Conservation (phyloP, 2,797 vertebrate species). For the Calcarius lapponicus region DNA sequence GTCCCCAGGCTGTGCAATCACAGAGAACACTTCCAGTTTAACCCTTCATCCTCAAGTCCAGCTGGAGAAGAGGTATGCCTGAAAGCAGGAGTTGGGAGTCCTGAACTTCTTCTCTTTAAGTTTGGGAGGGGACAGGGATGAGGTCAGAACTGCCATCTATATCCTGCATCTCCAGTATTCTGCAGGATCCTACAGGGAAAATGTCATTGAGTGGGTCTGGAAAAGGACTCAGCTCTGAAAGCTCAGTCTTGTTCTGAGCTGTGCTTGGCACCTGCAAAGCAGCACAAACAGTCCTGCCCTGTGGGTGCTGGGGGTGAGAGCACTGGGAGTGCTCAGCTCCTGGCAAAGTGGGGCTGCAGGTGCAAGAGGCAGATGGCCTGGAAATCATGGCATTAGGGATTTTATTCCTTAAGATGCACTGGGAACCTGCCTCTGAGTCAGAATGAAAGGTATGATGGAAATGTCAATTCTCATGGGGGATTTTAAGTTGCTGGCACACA, state of each 20-base stretch:
- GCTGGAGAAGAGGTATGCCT: neutral
- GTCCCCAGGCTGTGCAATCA: neutral
- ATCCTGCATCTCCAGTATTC: neutral
- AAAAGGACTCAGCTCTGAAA: neutral
- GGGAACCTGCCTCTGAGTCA: neutral
- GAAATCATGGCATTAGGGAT: neutral
- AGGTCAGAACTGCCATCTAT: neutral
- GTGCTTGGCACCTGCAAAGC: neutral
- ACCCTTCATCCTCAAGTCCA: neutral
- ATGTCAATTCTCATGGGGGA: neutral
- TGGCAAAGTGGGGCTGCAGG: neutral
- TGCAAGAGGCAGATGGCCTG: neutral
- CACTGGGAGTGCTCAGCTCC: accelerated
- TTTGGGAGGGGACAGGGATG: neutral
- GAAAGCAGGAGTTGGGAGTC: neutral
- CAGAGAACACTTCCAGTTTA: neutral
- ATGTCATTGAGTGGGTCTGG: neutral
- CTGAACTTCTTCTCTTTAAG: neutral
- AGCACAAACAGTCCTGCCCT: neutral
- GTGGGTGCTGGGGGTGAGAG: neutral
- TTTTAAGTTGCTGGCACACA: neutral
- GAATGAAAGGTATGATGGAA: neutral
- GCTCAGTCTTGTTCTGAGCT: neutral
- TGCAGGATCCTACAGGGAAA: neutral
- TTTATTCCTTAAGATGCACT: neutral